These are phyloP conservation scores for Sorex maritimensis DNA, from an alignment of 2,797 vertebrate species.

Conservation along the genomic window DNA sequence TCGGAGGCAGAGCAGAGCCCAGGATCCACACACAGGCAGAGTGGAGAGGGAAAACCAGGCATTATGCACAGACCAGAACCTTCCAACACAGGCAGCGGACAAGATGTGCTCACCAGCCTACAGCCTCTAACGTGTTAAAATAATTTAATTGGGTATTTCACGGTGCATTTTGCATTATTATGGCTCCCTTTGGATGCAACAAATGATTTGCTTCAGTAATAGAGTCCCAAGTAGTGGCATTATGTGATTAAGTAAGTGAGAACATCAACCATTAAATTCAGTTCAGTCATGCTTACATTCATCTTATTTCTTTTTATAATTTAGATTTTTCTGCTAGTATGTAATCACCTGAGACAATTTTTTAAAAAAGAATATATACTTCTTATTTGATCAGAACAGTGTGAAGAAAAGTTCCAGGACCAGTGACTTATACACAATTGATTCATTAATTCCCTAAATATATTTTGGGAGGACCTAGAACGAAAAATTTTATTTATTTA, in stretches of 20 bases:
- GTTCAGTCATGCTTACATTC: constrained; percentile 79
- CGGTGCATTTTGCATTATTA: constrained; percentile 74
- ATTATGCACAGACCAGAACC: constrained; percentile 49
- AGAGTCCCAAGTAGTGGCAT: constrained; percentile 80
- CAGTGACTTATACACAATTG: too few species aligned
- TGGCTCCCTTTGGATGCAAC: constrained; percentile 83
- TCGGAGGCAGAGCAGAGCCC: background rate
- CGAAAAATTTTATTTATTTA: too few species aligned
- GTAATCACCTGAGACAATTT: constrained; percentile 71
- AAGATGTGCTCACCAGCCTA: constrained; percentile 56
- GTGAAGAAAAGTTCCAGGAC: too few species aligned
- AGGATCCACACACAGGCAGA: background rate
- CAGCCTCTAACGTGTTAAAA: constrained; percentile 73
- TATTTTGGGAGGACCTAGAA: too few species aligned
- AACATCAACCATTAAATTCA: constrained; percentile 70
- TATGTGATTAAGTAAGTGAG: constrained; percentile 84
- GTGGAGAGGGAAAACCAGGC: constrained; percentile 54
- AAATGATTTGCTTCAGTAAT: constrained; percentile 83
- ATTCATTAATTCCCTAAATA: too few species aligned
- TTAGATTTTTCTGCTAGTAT: constrained; percentile 77
- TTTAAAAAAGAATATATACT: too few species aligned
- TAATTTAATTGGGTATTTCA: constrained; percentile 83
- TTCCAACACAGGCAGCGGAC: constrained; percentile 49
- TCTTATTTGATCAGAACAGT: too few species aligned
- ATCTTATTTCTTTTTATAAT: constrained; percentile 75